A percentile compares a stretch with the other conserved stretches of the same genome.
phyloP scores from a whole-genome alignment of 2,113 vertebrate species.

The Ptyas mucosa region DNA sequence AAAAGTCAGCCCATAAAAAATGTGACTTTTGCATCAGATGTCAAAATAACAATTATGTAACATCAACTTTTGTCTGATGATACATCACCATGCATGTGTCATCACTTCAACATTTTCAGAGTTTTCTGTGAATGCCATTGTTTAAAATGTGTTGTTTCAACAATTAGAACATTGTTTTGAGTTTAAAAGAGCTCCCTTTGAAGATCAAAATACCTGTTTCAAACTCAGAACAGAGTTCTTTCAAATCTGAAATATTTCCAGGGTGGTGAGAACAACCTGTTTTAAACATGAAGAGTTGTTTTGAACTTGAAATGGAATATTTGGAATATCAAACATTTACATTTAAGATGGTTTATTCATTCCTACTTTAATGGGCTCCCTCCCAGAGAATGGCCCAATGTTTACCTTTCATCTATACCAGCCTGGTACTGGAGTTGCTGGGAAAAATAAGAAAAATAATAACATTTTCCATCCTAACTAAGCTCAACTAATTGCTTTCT shows the following conservation, averaged over 20 bases:
- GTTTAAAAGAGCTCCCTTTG: not conserved
- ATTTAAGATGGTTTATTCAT: not conserved
- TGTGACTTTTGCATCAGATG: not conserved
- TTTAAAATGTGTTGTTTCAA: not conserved
- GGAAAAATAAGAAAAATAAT: not conserved
- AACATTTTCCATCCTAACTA: not conserved
- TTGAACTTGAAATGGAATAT: not conserved
- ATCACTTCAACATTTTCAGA: not conserved
- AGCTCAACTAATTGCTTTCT: not conserved
- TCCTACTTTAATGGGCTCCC: not conserved
- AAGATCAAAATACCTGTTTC: not conserved
- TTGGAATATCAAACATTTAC: not conserved
- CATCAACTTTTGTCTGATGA: not conserved
- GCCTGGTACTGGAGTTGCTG: not conserved
- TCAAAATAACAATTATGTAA: not conserved
- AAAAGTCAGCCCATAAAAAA: not conserved
- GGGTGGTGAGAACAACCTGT: not conserved
- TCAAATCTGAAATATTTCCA: not conserved
- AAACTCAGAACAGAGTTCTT: not conserved
- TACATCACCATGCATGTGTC: not conserved
- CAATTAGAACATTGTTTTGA: not conserved
- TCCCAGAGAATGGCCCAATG: not conserved
- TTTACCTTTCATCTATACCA: not conserved
- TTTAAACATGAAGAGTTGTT: not conserved
- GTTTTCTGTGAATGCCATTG: not conserved